Evolutionary conservation across 2,113 vertebrate genomes (phyloP).

Genomic region (Pterocles orientalis): DNA sequence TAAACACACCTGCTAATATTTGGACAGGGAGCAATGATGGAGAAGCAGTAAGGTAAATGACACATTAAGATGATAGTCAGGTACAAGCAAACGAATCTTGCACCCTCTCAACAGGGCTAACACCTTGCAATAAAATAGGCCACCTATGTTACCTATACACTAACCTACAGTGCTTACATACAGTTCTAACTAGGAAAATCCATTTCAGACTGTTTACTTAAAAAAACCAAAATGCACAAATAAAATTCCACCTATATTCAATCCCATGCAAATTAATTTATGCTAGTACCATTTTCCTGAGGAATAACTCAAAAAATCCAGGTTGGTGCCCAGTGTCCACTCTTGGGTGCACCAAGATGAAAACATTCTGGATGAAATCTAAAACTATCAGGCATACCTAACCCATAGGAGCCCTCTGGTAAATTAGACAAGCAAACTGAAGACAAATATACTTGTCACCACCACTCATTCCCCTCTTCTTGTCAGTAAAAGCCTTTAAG

Average conservation of each 20-base stretch:
- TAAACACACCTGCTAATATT: constrained; percentile 51
- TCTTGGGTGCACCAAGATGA: background rate
- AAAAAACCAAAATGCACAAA: background rate
- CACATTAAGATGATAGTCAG: constrained; percentile 11
- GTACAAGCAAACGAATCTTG: background rate
- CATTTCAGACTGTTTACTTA: background rate
- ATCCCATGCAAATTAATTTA: background rate
- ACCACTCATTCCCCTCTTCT: background rate
- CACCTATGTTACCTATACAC: constrained; percentile 15
- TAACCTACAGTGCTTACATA: background rate
- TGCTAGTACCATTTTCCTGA: background rate
- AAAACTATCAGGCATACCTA: background rate
- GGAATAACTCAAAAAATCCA: background rate
- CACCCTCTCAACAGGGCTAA: constrained; percentile 1
- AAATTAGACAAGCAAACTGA: background rate
- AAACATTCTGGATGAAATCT: background rate
- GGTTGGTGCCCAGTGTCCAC: background rate
- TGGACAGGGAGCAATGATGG: constrained; percentile 22
- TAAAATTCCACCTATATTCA: background rate
- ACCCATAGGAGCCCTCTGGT: background rate
- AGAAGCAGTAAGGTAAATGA: background rate
- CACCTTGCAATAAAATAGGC: background rate
- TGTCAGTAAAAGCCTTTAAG: background rate
- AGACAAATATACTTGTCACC: constrained; percentile 22
- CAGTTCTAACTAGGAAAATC: background rate